A percentile compares a stretch with the other conserved stretches of the same genome.
Evolutionary conservation across 2,888 invertebrate species (phyloP).

Genomic region (Limulus polyphemus): DNA sequence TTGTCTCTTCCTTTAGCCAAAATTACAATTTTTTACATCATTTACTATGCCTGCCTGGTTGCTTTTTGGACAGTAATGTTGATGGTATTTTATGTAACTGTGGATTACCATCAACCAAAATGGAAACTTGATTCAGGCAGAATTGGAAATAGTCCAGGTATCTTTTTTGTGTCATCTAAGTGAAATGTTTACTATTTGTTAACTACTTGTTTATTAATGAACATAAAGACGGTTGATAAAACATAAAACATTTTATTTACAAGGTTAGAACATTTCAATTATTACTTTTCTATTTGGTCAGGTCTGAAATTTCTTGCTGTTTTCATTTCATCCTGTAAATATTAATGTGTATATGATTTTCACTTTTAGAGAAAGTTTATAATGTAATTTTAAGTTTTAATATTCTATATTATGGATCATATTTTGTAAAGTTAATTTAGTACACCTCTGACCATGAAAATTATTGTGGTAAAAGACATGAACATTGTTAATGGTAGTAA

Average conservation of each 20-base stretch:
- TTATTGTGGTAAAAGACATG: no score
- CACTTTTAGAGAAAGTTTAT: no score
- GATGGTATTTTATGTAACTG: constrained; percentile 84
- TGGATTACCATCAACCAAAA: constrained; percentile 70
- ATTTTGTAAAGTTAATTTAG: no score
- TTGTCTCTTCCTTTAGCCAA: constrained; percentile 57
- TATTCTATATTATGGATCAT: no score
- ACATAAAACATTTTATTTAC: neutral
- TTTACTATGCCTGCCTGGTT: constrained; percentile 83
- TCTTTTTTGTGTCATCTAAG: constrained; percentile 23
- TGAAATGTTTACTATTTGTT: neutral
- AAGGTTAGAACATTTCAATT: no score
- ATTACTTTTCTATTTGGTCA: no score
- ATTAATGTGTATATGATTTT: no score
- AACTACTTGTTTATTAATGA: neutral
- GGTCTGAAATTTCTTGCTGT: no score
- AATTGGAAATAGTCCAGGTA: constrained; percentile 90
- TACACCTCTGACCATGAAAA: no score
- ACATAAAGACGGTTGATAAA: neutral
- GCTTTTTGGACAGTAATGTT: constrained; percentile 91
- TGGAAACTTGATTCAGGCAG: constrained; percentile 75
- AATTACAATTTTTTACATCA: constrained; percentile 86
- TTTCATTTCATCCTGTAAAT: no score
- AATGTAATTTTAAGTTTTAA: no score
- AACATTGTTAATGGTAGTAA: no score